Conservation (phyloP, 1,140 invertebrate species). For the Drosophila sechellia region DNA sequence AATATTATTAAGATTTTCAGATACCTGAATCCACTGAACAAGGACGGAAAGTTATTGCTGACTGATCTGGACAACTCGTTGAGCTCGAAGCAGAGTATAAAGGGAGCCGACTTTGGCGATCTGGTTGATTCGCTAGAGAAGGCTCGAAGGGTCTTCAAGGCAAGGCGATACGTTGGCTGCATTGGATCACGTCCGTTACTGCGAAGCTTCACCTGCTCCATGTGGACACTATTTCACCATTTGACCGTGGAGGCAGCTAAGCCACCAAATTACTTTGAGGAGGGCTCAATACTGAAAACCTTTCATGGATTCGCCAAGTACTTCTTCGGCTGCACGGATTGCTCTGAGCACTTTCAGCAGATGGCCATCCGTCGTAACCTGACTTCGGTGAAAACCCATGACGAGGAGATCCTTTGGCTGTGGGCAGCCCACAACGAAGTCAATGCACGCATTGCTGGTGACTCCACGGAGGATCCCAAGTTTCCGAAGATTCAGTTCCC, state of each 20-base stretch:
- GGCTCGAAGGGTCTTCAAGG: conserved; percentile 69
- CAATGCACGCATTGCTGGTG: conserved; percentile 93
- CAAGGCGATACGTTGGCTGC: conserved; percentile 89
- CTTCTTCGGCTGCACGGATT: conserved; percentile 97
- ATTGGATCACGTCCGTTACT: conserved; percentile 86
- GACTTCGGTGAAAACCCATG: conserved; percentile 87
- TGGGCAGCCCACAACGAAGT: conserved; percentile 98
- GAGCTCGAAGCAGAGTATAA: not conserved
- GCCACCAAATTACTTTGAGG: conserved; percentile 84
- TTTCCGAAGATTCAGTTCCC: conserved; percentile 97
- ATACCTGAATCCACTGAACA: conserved; percentile 39
- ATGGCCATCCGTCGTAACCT: conserved; percentile 90
- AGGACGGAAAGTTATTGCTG: conserved; percentile 30
- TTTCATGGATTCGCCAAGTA: conserved; percentile 95
- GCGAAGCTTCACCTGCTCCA: conserved; percentile 96
- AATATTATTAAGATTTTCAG: conserved; percentile 34
- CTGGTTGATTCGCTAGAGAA: conserved; percentile 11
- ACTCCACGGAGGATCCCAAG: conserved; percentile 94
- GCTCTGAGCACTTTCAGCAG: conserved; percentile 91
- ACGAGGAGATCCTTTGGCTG: conserved; percentile 94
- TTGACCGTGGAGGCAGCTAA: conserved; percentile 92
- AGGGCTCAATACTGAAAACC: conserved; percentile 88
- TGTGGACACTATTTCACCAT: conserved; percentile 98
- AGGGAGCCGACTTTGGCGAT: conserved; percentile 16
- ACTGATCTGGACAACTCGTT: conserved; percentile 5